phyloP scores from a whole-genome alignment of 2,113 vertebrate species.

The Nothoprocta perdicaria region DNA sequence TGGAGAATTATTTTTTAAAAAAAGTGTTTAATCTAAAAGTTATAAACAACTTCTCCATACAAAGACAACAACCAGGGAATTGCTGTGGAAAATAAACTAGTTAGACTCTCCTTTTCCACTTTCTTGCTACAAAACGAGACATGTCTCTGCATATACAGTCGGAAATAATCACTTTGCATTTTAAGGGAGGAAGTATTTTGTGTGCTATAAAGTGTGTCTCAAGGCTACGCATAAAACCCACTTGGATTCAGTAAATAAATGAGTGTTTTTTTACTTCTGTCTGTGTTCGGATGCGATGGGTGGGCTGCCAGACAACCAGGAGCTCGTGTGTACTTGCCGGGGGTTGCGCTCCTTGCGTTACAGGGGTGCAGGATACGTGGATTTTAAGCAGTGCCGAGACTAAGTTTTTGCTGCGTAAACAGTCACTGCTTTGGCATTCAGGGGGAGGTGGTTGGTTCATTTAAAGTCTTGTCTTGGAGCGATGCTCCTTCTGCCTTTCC shows the following conservation, averaged over 20 bases:
- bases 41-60: not conserved
- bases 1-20: not conserved
- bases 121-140: not conserved
- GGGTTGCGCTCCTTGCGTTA: not conserved
- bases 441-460: conserved; percentile 56
- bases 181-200: not conserved
- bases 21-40: not conserved
- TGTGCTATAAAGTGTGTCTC: not conserved
- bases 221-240: not conserved
- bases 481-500: conserved; percentile 59
- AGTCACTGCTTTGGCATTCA: conserved; percentile 60
- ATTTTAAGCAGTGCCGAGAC: conserved; percentile 22
- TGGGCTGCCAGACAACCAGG: not conserved
- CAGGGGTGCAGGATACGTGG: not conserved
- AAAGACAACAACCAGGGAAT: not conserved
- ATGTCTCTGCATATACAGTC: not conserved
- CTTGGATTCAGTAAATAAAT: not conserved
- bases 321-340: not conserved
- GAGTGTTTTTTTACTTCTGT: not conserved
- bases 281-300: not conserved
- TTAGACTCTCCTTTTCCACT: rapidly evolving
- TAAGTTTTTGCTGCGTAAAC: conserved; percentile 47
- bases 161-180: not conserved
- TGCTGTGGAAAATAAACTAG: not conserved
- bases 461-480: conserved; percentile 65